Conservation (phyloP, 64 coral and sea anemone species). For the Stichodactyla helianthus region DNA sequence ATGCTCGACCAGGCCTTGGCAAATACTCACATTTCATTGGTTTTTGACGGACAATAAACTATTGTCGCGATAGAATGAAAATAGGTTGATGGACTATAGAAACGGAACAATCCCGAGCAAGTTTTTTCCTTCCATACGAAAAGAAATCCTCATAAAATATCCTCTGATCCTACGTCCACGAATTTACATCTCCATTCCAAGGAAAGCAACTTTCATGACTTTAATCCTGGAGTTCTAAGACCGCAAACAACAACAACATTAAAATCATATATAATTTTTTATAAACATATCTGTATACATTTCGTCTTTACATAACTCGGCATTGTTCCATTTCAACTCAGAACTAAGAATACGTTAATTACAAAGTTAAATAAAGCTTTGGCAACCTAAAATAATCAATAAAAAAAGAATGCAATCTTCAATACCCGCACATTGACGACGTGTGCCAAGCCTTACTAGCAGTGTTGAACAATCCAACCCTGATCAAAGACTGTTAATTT, state of each 20-base stretch:
- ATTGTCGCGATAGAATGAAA: background rate
- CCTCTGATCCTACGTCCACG: background rate
- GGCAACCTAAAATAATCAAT: background rate
- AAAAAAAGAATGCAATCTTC: background rate
- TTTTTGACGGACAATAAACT: background rate
- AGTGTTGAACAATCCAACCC: background rate
- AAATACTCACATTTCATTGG: slow-evolving; percentile 8
- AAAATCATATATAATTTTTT: background rate
- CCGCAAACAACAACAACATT: too few relatives aligned
- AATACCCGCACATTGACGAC: background rate
- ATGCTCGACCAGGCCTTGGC: slow-evolving; percentile 9
- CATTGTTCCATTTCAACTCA: background rate
- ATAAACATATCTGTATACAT: background rate
- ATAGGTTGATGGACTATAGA: background rate
- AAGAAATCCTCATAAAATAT: background rate
- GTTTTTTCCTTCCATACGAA: background rate
- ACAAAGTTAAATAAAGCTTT: slow-evolving; percentile 14
- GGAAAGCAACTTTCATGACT: background rate
- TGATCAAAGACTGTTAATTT: background rate
- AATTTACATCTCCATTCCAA: background rate
- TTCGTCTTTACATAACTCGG: background rate
- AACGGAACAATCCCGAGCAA: background rate
- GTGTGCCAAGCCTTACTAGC: background rate
- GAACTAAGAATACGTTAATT: background rate
- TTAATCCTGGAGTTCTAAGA: too few relatives aligned